Percentiles rank a stretch among this genome's conserved stretches.
Evolutionary conservation across 2,113 vertebrate species (phyloP).

Genomic region (Indicator maculatus): DNA sequence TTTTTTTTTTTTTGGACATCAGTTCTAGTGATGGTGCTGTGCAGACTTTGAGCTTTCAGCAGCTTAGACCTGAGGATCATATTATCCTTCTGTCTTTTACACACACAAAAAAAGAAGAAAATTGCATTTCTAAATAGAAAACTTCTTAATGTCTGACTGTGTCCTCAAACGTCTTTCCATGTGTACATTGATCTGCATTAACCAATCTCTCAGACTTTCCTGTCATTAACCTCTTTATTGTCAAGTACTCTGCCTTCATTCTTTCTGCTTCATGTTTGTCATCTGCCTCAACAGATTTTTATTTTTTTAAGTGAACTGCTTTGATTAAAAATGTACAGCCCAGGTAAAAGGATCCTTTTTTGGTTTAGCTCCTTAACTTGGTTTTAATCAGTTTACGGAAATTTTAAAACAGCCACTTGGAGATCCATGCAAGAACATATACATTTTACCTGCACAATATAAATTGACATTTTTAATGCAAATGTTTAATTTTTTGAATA

Average conservation of each 20-base stretch:
- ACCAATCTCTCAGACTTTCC: background rate
- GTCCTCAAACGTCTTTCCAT: background rate
- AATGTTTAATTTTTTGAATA: background rate
- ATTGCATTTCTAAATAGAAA: background rate
- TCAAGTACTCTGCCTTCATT: background rate
- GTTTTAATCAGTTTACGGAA: background rate
- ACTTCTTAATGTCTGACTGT: background rate
- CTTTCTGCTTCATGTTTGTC: background rate
- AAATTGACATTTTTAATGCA: background rate
- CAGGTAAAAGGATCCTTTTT: background rate
- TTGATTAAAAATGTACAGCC: background rate
- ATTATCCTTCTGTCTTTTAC: background rate
- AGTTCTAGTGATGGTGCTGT: background rate
- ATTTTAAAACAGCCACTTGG: slow-evolving; percentile 2
- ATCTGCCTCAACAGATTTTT: background rate
- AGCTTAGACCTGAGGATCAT: background rate
- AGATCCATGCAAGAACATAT: background rate
- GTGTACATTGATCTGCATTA: background rate
- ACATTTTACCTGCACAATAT: too few relatives aligned
- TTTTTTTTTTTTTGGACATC: background rate
- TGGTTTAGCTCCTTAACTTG: background rate
- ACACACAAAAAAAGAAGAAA: background rate
- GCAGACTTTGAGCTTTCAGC: background rate
- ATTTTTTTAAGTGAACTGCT: background rate
- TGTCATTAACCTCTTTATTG: background rate